Evolutionary conservation across 1,140 invertebrate genomes (phyloP), one percentile per base, ranked within the genome.

Genomic region (Paraescarpia echinospica): DNA sequence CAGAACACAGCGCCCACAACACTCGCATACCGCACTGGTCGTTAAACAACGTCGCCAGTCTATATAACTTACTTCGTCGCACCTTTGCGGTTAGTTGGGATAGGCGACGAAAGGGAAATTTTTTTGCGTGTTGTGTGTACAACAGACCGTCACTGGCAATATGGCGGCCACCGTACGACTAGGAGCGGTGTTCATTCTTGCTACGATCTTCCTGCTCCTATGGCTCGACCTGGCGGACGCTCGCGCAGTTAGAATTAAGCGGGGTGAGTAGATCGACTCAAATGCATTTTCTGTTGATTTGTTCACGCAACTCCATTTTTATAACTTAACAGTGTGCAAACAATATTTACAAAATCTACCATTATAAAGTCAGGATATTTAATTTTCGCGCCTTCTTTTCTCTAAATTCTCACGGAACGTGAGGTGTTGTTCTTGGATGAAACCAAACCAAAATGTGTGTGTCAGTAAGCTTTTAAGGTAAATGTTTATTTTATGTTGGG

Each of bases 171-270:
- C 59, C 59, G 59, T 77, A 18, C 59, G 59, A 77, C 59, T 77
- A 31, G 59, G 59, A 12, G 59, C 59, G 12, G 59, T 77, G 59
- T 27, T 77, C 22, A 18, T 77, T 18, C 12, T 77, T 31, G 59
- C 18, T 77, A 77, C 59, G 59, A 77, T 77, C 59, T 12, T 77
- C 22, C 27, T 77, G 59, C 59, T 77, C 27, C 59, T 77, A 18
- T 77, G 59, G 59, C 59, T 77, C 59, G 59, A 77, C 59, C 59
- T 77, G 59, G 59, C 59, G 59, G 59, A 77, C 59, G 59, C 59
- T 22, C 59, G 59, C 59, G 59, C 59, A 18, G 22, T 77, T 77
- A 77, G 59, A 77, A 18, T 77, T 77, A 77, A 77, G 59, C 59
- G 59, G 27, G 59, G 59, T 77, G 59, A 77, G 59, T 77, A 77